Base-by-base conservation (phyloP, 2,113 vertebrate genomes). In the Candoia aspera region DNA sequence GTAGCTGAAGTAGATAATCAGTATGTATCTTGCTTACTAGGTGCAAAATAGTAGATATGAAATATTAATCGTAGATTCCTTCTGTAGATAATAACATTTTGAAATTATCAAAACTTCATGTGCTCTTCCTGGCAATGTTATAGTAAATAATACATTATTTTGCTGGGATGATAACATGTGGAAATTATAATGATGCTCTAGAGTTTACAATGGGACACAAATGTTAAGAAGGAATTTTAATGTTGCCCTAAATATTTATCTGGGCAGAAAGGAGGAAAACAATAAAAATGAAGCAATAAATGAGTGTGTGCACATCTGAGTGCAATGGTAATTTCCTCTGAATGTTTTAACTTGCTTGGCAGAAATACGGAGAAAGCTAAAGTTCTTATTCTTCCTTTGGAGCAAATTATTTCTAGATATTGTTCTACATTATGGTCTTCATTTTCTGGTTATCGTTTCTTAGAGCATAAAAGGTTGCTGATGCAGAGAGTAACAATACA, bases 61-160 rank as follows among this genome's bases (percentile, higher is more conserved):
- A 87, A 94, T 92, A 96, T 93, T 93, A 95, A 91, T 93, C 90
- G 58, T 9, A 53, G 86, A 55, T 90, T 85, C 90, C 86, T 90
- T 95, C 94, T 93, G 95, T 96, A 96, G 97, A 96, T 96, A 93
- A 92, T 54, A 90, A 86, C 88, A 86, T 94, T 37, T 60, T 94
- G 93, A 97, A 96, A 95, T 96, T 94, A 96, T 94, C 93, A 95
- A 95, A 96, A 96, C 95, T 96, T 96, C 96, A 95, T 0, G 0
- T 93, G 93, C 93, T 95, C 92, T 95, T 96, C 92, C 92, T 2
- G 0, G 93, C 92, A 93, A 91, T 93, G 93, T 96, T 96, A 96
- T 93, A 96, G 97, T 96, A 96, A 97, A 95, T 97, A 98, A 96
- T 94, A 97, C 55, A 97, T 96, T 96, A 96, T 94, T 93, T 95